Evolutionary conservation across 2,888 invertebrate genomes (phyloP), one percentile per base, ranked within the genome.

Genomic region (Drosophila monieri): DNA sequence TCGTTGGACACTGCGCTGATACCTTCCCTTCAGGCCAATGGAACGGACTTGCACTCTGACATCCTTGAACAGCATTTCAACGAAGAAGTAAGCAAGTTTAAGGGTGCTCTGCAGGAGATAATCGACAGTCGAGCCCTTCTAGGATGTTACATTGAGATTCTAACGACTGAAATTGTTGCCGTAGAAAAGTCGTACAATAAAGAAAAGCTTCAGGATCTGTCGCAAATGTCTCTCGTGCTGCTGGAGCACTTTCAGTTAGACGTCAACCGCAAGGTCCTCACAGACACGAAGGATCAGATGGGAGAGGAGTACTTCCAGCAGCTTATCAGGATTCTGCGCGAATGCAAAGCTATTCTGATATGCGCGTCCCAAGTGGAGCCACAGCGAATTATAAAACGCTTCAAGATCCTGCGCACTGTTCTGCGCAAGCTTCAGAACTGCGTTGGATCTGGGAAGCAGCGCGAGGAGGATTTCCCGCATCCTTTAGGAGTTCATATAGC

Each of bases 61-160:
- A 64, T 91, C 2, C 73, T 91, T 14, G 91, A 91, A 48, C 89
- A 90, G 53, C 91, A 91, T 74, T 91, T 90, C 39, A 86, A 89
- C 46, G 89, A 90, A 51, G 91, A 91, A 71, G 76, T 90, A 5
- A 51, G 66, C 0, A 89, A 84, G 25, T 90, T 91, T 43, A 89
- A 90, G 58, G 49, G 53, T 1, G 76, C 83, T 4, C 77, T 91
- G 9, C 91, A 90, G 47, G 88, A 90, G 64, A 90, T 91, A 9
- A 90, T 91, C 14, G 90, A 91, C 32, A 90, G 90, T 44, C 77
- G 77, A 2, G 90, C 90, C 1, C 88, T 91, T 54, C 77, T 89
- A 3, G 75, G 75, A 0, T 89, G 88, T 32, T 90, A 85, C 43
- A 57, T 85, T 15, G 90, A 91, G 58, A 76, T 89, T 10, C 76